These are phyloP conservation scores for Scomber colias DNA, from an alignment of 2,113 vertebrate species.

Conservation along the genomic window DNA sequence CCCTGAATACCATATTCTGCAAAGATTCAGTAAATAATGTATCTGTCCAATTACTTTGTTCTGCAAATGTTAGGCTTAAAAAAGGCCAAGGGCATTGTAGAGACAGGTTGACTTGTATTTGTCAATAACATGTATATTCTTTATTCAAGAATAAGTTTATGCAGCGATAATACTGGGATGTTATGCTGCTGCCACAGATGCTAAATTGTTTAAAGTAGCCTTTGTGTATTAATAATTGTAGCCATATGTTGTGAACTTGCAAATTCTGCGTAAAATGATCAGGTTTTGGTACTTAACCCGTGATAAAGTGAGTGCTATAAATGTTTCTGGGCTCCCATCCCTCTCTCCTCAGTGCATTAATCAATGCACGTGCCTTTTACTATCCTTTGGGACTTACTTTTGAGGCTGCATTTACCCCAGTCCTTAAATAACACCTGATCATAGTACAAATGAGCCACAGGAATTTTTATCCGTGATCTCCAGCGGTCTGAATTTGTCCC, in stretches of 20 bases:
- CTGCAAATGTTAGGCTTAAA: constrained; percentile 4
- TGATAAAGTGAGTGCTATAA: constrained; percentile 44
- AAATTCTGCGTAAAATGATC: constrained; percentile 41
- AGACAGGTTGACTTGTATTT: constrained; percentile 3
- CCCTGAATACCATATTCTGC: constrained; percentile 2
- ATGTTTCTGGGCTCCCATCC: constrained; percentile 34
- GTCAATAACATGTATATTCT: constrained; percentile 6
- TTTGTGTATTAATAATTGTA: constrained; percentile 33
- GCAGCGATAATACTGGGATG: background rate
- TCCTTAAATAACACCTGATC: constrained; percentile 48
- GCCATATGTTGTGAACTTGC: constrained; percentile 37
- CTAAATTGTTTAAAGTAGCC: constrained; percentile 15
- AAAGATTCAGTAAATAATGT: constrained; percentile 34
- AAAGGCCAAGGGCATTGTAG: constrained; percentile 1
- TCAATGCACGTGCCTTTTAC: constrained; percentile 43
- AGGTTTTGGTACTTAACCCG: constrained; percentile 36
- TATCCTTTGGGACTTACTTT: constrained; percentile 22
- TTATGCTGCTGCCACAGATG: background rate
- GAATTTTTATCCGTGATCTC: background rate
- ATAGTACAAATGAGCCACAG: constrained; percentile 1
- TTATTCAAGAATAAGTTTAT: background rate
- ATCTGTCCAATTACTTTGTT: constrained; percentile 16
- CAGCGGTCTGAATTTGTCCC: background rate
- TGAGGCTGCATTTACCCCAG: constrained; percentile 27
- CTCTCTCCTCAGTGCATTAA: constrained; percentile 26